Evolutionary conservation across 1,140 invertebrate genomes (phyloP).

Genomic region (Octopus sinensis): DNA sequence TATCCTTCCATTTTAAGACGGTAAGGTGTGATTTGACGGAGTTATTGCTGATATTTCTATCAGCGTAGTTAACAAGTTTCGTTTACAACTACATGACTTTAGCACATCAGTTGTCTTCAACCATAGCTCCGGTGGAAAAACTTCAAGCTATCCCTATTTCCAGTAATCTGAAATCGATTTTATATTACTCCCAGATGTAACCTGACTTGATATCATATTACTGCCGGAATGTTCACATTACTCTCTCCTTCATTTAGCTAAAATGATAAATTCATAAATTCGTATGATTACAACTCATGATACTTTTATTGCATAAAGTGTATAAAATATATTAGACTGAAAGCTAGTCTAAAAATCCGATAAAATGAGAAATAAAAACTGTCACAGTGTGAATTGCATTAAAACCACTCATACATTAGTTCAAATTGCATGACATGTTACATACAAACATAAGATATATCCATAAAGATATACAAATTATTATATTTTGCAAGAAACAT

Average conservation of each 20-base stretch:
- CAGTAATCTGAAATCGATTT: conserved; percentile 8
- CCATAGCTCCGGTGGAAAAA: neutral
- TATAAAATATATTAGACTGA: neutral
- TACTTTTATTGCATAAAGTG: neutral
- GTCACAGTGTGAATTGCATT: neutral
- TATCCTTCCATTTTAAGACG: too few relatives aligned
- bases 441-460: conserved; percentile 3
- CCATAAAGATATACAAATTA: too few relatives aligned
- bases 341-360: neutral
- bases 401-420: conserved; percentile 8
- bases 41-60: too few relatives aligned
- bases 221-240: neutral
- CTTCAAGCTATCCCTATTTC: conserved; percentile 1
- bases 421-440: conserved; percentile 5
- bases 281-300: neutral
- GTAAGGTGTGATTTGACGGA: too few relatives aligned
- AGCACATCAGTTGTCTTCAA: too few relatives aligned
- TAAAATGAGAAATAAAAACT: neutral
- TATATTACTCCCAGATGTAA: neutral
- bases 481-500: too few relatives aligned
- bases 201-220: too few relatives aligned
- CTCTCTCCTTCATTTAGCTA: conserved; percentile 1
- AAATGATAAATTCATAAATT: neutral
- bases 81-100: too few relatives aligned
- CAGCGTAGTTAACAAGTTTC: too few relatives aligned